Evolutionary conservation across 2,113 vertebrate genomes (phyloP), one percentile per base, ranked within the genome.

Genomic region (Lynx canadensis): DNA sequence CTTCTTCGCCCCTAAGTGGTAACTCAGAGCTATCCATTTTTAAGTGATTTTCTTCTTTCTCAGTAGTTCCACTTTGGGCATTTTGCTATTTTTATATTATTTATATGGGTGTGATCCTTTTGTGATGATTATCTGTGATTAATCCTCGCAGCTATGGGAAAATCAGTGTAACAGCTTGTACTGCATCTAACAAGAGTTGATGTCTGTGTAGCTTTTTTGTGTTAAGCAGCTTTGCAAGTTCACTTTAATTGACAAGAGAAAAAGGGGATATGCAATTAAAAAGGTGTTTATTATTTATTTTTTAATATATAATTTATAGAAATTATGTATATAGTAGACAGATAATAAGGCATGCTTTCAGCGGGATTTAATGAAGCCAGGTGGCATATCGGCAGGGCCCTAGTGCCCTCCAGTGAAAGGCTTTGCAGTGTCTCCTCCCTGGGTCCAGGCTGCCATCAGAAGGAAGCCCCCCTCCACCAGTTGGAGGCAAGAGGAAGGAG

Each of bases 241-340:
- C 97, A 76, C 89, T 96, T 98, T 95, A 80, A 98, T 68, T 97
- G 98, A 98, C 98, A 98, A 98, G 97, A 92, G 92, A 91, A 96
- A 98, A 96, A 97, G 98, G 95, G 97, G 98, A 96, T 76, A 95
- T 74, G 96, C 95, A 98, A 98, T 97, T 98, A 91, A 98, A 97
- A 97, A 97, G 98, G 97, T 97, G 98, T 98, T 98, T 95, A 97
- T 98, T 98, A 97, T 97, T 98, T 98, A 97, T 98, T 98, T 98
- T 97, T 95, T 92, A 57, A 97, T 82, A 79, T 92, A 96, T 98
- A 97, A 94, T 97, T 98, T 97, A 96, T 95, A 79, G 91, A 96
- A 97, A 97, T 89, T 94, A 97, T 92, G 83, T 96, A 83, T 92
- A 83, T 41, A 65, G 81, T 23, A 92, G 96, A 90, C 87, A 87